Evolutionary conservation across 2,797 vertebrate species (phyloP), one percentile per base, ranked within the genome.

Genomic region (Neosalanx taihuensis): DNA sequence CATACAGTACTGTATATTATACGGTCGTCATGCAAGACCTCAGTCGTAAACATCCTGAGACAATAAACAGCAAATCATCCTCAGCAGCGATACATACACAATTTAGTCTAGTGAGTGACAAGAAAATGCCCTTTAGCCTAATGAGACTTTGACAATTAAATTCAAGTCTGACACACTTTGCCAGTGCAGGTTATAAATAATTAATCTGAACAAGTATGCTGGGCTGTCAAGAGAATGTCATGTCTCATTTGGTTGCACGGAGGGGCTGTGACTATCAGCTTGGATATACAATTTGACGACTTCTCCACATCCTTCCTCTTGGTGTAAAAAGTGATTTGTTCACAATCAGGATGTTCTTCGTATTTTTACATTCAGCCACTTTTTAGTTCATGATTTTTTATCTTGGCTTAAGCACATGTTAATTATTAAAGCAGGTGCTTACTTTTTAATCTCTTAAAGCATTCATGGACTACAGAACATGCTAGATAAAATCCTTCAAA

Each of bases 171-270:
- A 85, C 82, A 92, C 86, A 86, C 79, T 90, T 86, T 82, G 87
- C 84, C 79, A 85, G 81, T 64, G 81, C 81, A 73, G 79, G 72
- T 89, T 90, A 89, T 90, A 92, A 92, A 94, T 90, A 93, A 92
- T 89, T 88, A 84, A 89, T 92, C 76, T 81, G 79, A 75, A 89
- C 85, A 85, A 89, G 84, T 84, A 85, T 84, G 83, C 81, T 82
- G 53, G 59, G 64, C 69, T 83, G 85, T 87, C 79, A 87, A 78
- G 83, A 85, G 87, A 90, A 88, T 92, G 84, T 85, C 82, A 90
- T 74, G 79, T 90, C 89, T 92, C 75, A 82, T 89, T 94, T 91
- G 72, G 71, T 57, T 83, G 75, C 37, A 77, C 64, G 1, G 31
- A 87, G 73, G 61, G 33, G 81, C 89, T 73, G 30, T 80, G 86